A percentile compares a stretch with the other conserved stretches of the same genome.
Conservation (phyloP, 2,113 vertebrate genomes). For the Platycercus adscitus region DNA sequence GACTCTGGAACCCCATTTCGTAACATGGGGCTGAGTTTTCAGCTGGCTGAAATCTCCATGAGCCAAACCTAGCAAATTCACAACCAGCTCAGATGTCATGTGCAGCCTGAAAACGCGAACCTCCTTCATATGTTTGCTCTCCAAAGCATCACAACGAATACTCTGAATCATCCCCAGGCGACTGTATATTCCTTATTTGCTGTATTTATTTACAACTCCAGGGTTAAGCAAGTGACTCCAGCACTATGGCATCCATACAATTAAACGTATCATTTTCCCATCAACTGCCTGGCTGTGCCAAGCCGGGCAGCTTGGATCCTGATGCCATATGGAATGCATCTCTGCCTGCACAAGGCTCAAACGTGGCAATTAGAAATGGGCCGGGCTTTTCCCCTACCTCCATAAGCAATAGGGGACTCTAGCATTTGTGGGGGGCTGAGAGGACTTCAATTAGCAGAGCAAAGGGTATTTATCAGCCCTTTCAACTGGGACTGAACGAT, state of each 20-base stretch:
- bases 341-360: neutral
- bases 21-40: neutral
- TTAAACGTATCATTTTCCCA: slow-evolving; percentile 15
- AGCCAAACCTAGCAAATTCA: neutral
- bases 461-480: neutral
- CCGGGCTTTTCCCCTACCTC: neutral
- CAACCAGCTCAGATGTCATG: neutral
- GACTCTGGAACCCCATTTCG: neutral
- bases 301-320: neutral
- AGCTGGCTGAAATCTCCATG: neutral
- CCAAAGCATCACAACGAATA: neutral
- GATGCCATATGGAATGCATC: neutral
- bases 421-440: neutral
- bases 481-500: neutral
- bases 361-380: slow-evolving; percentile 17
- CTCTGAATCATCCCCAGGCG: slow-evolving; percentile 14
- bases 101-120: neutral
- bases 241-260: neutral
- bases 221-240: slow-evolving; percentile 11
- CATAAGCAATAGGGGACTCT: neutral
- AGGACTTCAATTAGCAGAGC: neutral
- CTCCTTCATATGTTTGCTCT: neutral
- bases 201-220: slow-evolving; percentile 10
- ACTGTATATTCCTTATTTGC: neutral
- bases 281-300: neutral